These are phyloP conservation scores for Lampris incognitus DNA, from an alignment of 2,113 vertebrate genomes.

Conservation along the genomic window DNA sequence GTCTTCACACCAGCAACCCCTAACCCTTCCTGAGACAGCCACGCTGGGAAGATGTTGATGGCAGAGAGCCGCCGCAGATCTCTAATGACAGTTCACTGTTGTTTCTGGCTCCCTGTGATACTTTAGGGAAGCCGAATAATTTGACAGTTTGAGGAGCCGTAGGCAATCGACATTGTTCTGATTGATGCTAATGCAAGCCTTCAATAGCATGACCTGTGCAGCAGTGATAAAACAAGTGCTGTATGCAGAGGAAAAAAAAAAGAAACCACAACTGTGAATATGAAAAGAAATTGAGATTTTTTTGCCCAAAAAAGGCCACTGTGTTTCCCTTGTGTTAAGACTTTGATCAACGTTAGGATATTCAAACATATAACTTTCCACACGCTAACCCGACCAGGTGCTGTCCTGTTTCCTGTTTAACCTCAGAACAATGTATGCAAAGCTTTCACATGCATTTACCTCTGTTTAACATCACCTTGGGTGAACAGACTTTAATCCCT, in stretches of 20 bases:
- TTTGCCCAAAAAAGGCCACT: not conserved
- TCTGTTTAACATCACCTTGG: slow-evolving; percentile 49
- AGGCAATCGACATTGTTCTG: slow-evolving; percentile 32
- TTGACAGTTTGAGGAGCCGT: slow-evolving; percentile 21
- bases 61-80: slow-evolving; percentile 42
- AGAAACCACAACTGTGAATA: not conserved
- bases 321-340: not conserved
- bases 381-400: not conserved
- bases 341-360: not conserved
- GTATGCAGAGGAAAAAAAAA: not conserved
- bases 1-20: slow-evolving; percentile 44
- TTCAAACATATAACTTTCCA: not conserved
- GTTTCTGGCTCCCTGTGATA: slow-evolving; percentile 32
- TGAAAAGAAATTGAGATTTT: not conserved
- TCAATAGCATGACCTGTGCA: not conserved
- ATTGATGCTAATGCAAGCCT: slow-evolving; percentile 22
- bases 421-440: slow-evolving; percentile 48
- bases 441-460: slow-evolving; percentile 40
- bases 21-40: slow-evolving; percentile 31
- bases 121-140: slow-evolving; percentile 27
- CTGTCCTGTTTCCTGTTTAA: slow-evolving; percentile 24
- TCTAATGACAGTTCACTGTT: slow-evolving; percentile 30
- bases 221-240: not conserved
- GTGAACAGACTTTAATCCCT: slow-evolving; percentile 47
- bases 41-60: slow-evolving; percentile 41